Evolutionary conservation across 1,140 invertebrate species (phyloP), one percentile per base, ranked within the genome.

Genomic region (Hycleus cichorii): DNA sequence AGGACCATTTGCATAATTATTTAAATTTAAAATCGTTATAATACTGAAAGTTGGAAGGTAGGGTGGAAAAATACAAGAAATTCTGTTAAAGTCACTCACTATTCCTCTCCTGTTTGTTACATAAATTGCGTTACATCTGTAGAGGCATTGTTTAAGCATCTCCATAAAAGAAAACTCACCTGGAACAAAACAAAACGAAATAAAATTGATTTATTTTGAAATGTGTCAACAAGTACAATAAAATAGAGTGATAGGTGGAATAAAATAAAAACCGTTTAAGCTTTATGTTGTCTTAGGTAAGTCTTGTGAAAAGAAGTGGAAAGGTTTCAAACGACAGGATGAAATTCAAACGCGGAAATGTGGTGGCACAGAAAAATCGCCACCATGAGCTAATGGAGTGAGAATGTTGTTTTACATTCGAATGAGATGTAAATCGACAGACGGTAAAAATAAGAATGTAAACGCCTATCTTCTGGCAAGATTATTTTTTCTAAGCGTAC

Each of bases 401-500:
- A 26, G 48, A 51, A 52, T 42, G 49, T 44, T 43, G 44, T 58
- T 48, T 32, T 52, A 47, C 42, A 25, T 46, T n/a, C n/a, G 38
- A 58, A 59, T 59, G 58, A 59, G 50, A 59, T 59, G 58, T 59
- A 59, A 59, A 59, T 59, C 54, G 50, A 47, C 58, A 54, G 18
- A 5, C 32, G 58, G 54, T 59, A 59, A 59, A 54, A 59, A 47
- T 47, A 53, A 47, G 46, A 39, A 7, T 47, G 50, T 26, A 47
- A 27, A 27, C 24, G 24, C 24, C 46, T n/a, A 10, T 24, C 9
- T 47, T 42, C 18, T 27, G 10, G 5, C 10, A 51, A 27, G 39
- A 39, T 39, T n/a, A 11, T 6, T 24, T 18, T 51, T 39, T 49
- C 4, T 2, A 18, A 49, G 9, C 7, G 44, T 48, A 39, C 44